These are phyloP conservation scores for Thymelicus acteon DNA, from an alignment of 2,888 invertebrate species.

Conservation along the genomic window DNA sequence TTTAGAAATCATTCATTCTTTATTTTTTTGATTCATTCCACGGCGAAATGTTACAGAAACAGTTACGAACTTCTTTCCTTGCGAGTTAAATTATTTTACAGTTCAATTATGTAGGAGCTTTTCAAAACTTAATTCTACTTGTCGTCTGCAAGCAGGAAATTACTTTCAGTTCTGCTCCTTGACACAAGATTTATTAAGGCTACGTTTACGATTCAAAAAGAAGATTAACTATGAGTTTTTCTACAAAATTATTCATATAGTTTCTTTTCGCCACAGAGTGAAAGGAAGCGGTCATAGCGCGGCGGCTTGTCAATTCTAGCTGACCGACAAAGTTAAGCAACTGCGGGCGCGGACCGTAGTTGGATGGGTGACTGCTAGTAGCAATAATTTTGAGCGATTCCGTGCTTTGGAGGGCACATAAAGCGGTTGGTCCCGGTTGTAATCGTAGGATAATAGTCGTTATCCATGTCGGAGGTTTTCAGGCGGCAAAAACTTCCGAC, in stretches of 20 bases:
- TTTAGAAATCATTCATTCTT: background rate
- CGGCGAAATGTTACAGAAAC: background rate
- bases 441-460: too few relatives aligned
- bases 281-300: too few relatives aligned
- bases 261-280: too few relatives aligned
- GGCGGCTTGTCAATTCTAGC: too few relatives aligned
- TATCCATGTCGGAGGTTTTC: too few relatives aligned
- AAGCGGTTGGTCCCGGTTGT: too few relatives aligned
- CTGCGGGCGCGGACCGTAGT: too few relatives aligned
- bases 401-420: too few relatives aligned
- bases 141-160: slow-evolving; percentile 10
- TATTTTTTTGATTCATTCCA: background rate
- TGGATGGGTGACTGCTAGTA: too few relatives aligned
- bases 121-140: slow-evolving; percentile 14
- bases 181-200: slow-evolving; percentile 5
- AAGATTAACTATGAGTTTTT: background rate
- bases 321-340: too few relatives aligned
- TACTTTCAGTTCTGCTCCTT: slow-evolving; percentile 5
- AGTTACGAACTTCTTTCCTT: background rate
- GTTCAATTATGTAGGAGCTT: slow-evolving; percentile 5
- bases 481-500: too few relatives aligned
- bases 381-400: too few relatives aligned
- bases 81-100: slow-evolving; percentile 1
- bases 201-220: background rate
- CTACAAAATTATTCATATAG: background rate